phyloP scores from a whole-genome alignment of 2,888 invertebrate species.

The Ryuthela nishihirai region DNA sequence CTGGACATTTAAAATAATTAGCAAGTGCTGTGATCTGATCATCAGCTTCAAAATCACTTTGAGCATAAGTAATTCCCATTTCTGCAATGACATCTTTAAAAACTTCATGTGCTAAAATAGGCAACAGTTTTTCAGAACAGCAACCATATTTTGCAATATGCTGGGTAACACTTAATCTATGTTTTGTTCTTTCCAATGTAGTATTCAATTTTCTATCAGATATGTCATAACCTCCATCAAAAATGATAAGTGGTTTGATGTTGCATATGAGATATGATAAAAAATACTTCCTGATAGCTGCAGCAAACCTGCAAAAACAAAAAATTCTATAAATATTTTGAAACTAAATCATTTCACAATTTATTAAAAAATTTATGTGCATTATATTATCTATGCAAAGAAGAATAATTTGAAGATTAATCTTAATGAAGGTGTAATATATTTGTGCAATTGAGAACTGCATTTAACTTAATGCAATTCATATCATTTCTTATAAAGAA shows the following conservation, averaged over 20 bases:
- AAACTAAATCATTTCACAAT: too few relatives aligned
- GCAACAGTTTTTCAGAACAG: slow-evolving; percentile 58
- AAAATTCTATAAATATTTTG: too few relatives aligned
- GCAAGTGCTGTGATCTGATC: slow-evolving; percentile 79
- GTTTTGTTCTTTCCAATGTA: slow-evolving; percentile 47
- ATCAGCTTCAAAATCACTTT: slow-evolving; percentile 86
- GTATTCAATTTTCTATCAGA: slow-evolving; percentile 69
- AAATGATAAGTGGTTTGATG: slow-evolving; percentile 66
- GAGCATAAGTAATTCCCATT: slow-evolving; percentile 60
- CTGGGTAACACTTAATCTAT: slow-evolving; percentile 40
- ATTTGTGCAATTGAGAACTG: too few relatives aligned
- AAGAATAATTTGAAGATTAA: too few relatives aligned
- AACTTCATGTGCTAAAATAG: slow-evolving; percentile 67
- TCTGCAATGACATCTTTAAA: slow-evolving; percentile 67
- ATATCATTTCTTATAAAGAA: too few relatives aligned
- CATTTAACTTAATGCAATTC: too few relatives aligned
- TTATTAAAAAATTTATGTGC: too few relatives aligned
- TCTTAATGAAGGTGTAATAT: too few relatives aligned
- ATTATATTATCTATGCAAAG: too few relatives aligned
- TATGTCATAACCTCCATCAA: slow-evolving; percentile 62
- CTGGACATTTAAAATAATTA: slow-evolving; percentile 71
- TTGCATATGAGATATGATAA: slow-evolving; percentile 48
- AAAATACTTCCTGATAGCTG: slow-evolving; percentile 25
- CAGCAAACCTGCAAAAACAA: slow-evolving; percentile 23
- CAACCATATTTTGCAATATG: slow-evolving; percentile 51